Base-by-base conservation (phyloP, 1,140 invertebrate species). In the Drosophila triauraria region DNA sequence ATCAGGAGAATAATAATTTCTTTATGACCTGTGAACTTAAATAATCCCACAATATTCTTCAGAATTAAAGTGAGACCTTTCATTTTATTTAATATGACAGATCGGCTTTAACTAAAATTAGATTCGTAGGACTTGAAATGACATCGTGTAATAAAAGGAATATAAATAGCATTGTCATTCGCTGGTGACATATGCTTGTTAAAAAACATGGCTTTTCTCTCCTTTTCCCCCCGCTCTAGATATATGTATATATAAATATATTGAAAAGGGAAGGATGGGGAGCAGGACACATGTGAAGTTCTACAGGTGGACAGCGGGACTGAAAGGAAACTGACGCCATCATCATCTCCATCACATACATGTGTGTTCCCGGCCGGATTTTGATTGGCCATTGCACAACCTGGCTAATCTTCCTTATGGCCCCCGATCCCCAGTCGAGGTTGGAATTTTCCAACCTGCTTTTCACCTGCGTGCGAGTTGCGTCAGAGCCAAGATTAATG, bases 401-500 rank as follows among this genome's bases (percentile, higher is more conserved):
- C 40, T 32, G 43, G 51, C 44, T 72, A 72, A 71, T 72, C 65
- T 53, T 43, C 30, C 67, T 30, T 27, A 32, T 65, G 17, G 23
- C 38, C 61, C 46, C 17, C 13, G 40, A 38, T 62, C 43, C 27
- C 50, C 35, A n/a, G 7, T 17, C 25, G 23, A 38, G 51, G 51
- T 38, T 38, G 23, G 51, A 54, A 38, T 38, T 54, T 54, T 54
- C 51, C 51, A 42, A 42, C 35, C 48, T 46, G 46, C 53, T 67
- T 50, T 54, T 57, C 68, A 69, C 61, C 54, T 64, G 67, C n/a
- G 56, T 72, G 56, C 32, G 42, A 64, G 42, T 70, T 76, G 76
- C 81, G 78, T 80, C 81, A 84, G 69, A 77, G 71, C 65, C 69
- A 83, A 84, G 81, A 84, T 84, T 84, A 84, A 84, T 84, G 82